A percentile compares a stretch with the other conserved stretches of the same genome.
phyloP scores from a whole-genome alignment of 2,888 invertebrate species.

The Euproctis similis region DNA sequence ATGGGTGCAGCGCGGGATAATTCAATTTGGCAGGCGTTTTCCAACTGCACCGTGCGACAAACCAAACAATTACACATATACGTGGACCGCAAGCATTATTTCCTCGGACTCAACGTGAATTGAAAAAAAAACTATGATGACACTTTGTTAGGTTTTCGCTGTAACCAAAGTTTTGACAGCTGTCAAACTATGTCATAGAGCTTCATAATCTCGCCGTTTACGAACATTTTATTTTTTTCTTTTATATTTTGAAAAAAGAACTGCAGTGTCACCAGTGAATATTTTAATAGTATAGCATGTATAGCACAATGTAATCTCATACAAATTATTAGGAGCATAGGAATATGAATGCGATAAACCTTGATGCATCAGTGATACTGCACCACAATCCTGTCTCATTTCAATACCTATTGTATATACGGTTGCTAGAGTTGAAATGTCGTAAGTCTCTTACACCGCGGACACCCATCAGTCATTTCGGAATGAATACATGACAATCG shows the following conservation, averaged over 20 bases:
- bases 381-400: constrained; percentile 49
- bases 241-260: constrained; percentile 14
- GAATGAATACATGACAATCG: constrained; percentile 60
- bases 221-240: constrained; percentile 15
- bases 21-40: constrained; percentile 61
- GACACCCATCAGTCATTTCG: constrained; percentile 61
- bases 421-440: constrained; percentile 37
- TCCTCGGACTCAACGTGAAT: constrained; percentile 55
- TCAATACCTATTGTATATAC: constrained; percentile 64
- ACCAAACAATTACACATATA: constrained; percentile 71
- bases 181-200: constrained; percentile 56
- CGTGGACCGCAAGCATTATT: constrained; percentile 70
- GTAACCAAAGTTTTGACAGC: constrained; percentile 69
- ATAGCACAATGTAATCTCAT: constrained; percentile 60
- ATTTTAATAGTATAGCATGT: constrained; percentile 43
- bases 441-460: constrained; percentile 42
- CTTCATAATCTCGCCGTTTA: constrained; percentile 49
- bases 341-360: constrained; percentile 59
- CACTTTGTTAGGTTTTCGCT: constrained; percentile 66
- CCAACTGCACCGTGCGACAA: constrained; percentile 51
- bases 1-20: constrained; percentile 52
- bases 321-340: constrained; percentile 56
- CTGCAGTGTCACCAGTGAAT: constrained; percentile 26
- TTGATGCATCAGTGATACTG: constrained; percentile 61
- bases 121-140: constrained; percentile 45